Conservation (phyloP, 2,113 vertebrate species). For the Ptilorrhoa leucosticta region DNA sequence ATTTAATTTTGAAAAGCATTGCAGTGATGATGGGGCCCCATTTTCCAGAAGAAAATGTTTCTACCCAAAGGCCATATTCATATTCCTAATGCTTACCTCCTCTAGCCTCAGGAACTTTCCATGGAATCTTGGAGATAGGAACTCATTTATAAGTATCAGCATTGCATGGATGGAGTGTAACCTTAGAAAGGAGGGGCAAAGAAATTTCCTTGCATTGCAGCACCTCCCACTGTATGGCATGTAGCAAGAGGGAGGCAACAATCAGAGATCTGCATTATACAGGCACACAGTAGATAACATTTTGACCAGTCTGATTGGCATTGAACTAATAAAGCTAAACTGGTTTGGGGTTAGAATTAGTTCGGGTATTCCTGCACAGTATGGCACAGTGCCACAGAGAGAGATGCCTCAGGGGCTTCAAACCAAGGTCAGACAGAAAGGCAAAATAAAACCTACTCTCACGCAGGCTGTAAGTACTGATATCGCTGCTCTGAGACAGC, state of each 20-base stretch:
- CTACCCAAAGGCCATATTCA: neutral
- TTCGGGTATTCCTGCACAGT: neutral
- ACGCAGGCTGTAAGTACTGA: fast-evolving
- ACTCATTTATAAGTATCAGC: neutral
- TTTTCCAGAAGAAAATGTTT: constrained; percentile 1
- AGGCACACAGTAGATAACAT: neutral
- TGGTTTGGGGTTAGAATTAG: neutral
- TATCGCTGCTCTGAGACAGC: neutral
- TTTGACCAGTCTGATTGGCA: neutral
- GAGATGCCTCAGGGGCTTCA: neutral
- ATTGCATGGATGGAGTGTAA: neutral
- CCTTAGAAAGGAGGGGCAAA: neutral
- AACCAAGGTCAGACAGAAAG: neutral
- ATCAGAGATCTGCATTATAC: neutral
- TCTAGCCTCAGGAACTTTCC: neutral
- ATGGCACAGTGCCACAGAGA: neutral
- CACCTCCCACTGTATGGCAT: neutral
- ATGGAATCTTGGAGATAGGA: neutral
- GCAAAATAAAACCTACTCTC: neutral
- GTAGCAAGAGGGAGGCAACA: neutral
- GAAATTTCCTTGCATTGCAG: neutral
- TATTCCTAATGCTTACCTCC: neutral
- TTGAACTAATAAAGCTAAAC: neutral
- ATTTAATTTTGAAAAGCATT: neutral
- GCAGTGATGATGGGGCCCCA: neutral